Conservation (phyloP, 2,113 vertebrate genomes). For the Piprites chloris region DNA sequence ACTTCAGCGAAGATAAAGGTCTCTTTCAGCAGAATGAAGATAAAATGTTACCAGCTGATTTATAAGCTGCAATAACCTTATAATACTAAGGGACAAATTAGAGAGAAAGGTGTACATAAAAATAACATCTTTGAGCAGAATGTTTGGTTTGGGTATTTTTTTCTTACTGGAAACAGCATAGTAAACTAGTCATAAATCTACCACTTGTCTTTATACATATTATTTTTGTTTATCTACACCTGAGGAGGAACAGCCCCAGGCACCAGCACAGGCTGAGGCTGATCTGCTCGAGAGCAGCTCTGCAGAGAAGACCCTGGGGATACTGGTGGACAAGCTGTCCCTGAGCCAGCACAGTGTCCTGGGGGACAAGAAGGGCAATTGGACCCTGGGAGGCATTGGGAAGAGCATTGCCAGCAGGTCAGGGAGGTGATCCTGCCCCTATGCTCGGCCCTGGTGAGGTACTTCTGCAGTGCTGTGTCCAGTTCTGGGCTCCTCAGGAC, state of each 20-base stretch:
- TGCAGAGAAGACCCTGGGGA: not conserved
- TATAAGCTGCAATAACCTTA: not conserved
- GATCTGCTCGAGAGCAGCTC: not conserved
- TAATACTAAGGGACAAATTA: not conserved
- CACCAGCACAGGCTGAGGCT: not conserved
- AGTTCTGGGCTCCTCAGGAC: not conserved
- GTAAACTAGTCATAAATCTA: not conserved
- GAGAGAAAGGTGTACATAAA: not conserved
- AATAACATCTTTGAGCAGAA: not conserved
- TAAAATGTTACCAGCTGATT: not conserved
- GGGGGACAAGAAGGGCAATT: not conserved
- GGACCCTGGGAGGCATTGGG: not conserved
- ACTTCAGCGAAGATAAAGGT: not conserved
- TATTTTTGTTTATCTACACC: not conserved
- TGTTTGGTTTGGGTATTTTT: not conserved
- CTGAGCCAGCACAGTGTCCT: not conserved
- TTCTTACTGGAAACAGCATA: not conserved
- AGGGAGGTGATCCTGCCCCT: not conserved
- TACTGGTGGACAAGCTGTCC: not conserved
- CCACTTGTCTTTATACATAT: not conserved
- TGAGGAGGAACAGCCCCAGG: not conserved
- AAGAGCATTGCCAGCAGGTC: not conserved
- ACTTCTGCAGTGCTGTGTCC: not conserved
- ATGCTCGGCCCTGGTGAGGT: not conserved
- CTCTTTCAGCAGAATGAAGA: not conserved